Conservation (phyloP, 2,888 invertebrate genomes). For the Elmis aenea region DNA sequence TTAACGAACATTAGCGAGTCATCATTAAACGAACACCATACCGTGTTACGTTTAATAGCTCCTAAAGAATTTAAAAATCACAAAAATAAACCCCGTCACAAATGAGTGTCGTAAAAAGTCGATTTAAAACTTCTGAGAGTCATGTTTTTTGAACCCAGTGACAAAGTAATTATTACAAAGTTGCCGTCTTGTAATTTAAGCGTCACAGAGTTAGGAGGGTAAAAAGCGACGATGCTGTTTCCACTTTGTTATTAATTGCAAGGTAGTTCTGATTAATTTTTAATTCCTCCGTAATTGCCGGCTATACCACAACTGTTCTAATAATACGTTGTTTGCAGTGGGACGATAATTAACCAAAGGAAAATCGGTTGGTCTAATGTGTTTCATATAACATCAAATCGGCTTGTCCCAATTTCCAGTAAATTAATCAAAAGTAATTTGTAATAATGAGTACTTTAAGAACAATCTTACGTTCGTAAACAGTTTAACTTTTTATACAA, state of each 20-base stretch:
- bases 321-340: conserved; percentile 34
- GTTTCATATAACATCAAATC: no score
- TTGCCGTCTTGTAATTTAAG: conserved; percentile 31
- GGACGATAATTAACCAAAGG: conserved; percentile 25
- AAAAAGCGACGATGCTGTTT: conserved; percentile 27
- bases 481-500: no score
- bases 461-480: no score
- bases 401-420: no score
- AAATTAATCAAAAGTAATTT: no score
- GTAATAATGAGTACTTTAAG: no score
- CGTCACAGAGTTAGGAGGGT: conserved; percentile 23
- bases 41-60: conserved; percentile 13
- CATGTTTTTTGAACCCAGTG: conserved; percentile 23
- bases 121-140: conserved; percentile 17
- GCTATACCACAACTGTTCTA: conserved; percentile 40
- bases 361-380: conserved; percentile 27
- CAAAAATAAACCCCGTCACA: conserved; percentile 16
- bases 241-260: conserved; percentile 33
- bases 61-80: conserved; percentile 15
- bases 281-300: conserved; percentile 39
- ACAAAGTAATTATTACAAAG: conserved; percentile 33
- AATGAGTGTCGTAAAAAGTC: conserved; percentile 20
- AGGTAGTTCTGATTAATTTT: conserved; percentile 42
- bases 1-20: conserved; percentile 4
- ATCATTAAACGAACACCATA: conserved; percentile 7